Evolutionary conservation across 2,888 invertebrate species (phyloP), one percentile per base, ranked within the genome.

Genomic region (Aphrophora alni): DNA sequence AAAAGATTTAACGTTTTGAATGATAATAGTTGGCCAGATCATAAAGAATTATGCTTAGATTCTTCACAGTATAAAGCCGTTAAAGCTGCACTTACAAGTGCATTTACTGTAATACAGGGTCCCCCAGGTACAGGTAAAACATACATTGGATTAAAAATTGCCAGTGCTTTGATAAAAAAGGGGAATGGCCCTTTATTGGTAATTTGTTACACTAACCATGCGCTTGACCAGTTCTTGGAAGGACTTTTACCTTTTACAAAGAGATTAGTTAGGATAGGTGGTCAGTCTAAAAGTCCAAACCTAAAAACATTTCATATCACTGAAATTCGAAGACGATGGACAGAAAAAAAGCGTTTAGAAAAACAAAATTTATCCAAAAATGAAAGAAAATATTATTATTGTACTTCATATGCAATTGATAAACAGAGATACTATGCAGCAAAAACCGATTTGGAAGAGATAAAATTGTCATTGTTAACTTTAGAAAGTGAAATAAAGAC

Each of bases 111-210:
- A 0, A 94, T 96, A 81, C 96, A 96, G 89, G 97, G 97, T 0
- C 96, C 96, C 0, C 96, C 97, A 0, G 97, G 97, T 1, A 96
- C 96, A 0, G 97, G 96, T 0, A 97, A 96, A 90, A 96, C 96
- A 0, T 94, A 91, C 87, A 88, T 96, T 82, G 96, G 96, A 0
- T 88, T 95, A 38, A 93, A 94, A 90, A 92, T 97, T 24, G 92
- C 94, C 0, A 89, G 92, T 77, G 91, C 92, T 0, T 86, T 97
- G 25, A 87, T 96, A 0, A 88, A 90, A 80, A 95, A 94, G 86
- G 14, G 26, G 27, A 27, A 83, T 0, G 28, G 82, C 0, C 94
- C 94, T 0, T 93, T 96, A 87, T 88, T 96, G 10, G 89, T 97
- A 0, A 92, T 97, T 24, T 95, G 95, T 86, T 95, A 93, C 87